Evolutionary conservation across 2,888 invertebrate species (phyloP).

Genomic region (Xanthostigma xanthostigma): DNA sequence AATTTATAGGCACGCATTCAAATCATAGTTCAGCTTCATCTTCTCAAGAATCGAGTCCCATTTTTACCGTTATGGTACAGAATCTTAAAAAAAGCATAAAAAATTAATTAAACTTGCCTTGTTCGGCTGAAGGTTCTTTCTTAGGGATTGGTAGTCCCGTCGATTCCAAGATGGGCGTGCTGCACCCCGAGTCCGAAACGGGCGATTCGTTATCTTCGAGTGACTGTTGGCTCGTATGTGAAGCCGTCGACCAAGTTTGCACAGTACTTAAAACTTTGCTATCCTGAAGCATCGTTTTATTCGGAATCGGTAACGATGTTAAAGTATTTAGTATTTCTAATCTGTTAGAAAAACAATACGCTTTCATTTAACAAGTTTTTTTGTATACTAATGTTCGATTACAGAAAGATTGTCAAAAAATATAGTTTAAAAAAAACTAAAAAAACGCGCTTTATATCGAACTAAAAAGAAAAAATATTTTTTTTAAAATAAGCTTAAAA

Average conservation of each 20-base stretch:
- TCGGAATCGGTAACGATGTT: slow-evolving; percentile 76
- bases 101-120: neutral
- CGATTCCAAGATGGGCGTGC: slow-evolving; percentile 18
- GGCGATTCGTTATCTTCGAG: slow-evolving; percentile 25
- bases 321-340: slow-evolving; percentile 64
- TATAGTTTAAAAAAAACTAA: too few species aligned
- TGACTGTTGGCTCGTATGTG: slow-evolving; percentile 6
- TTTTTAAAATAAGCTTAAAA: too few species aligned
- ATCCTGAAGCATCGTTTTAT: slow-evolving; percentile 84
- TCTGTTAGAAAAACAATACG: slow-evolving; percentile 29
- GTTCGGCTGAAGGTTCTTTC: slow-evolving; percentile 3
- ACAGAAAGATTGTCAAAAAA: too few species aligned
- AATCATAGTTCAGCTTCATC: too few species aligned
- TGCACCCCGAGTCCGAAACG: slow-evolving; percentile 27
- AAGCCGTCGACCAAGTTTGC: slow-evolving; percentile 57
- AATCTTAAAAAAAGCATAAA: too few species aligned
- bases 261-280: slow-evolving; percentile 77
- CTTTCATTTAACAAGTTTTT: neutral
- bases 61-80: too few species aligned
- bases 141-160: neutral
- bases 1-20: too few species aligned
- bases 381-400: slow-evolving; percentile 1
- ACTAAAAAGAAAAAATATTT: too few species aligned
- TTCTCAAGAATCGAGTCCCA: too few species aligned
- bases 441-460: too few species aligned